phyloP scores from a whole-genome alignment of 2,797 vertebrate species.

The Champsocephalus esox region DNA sequence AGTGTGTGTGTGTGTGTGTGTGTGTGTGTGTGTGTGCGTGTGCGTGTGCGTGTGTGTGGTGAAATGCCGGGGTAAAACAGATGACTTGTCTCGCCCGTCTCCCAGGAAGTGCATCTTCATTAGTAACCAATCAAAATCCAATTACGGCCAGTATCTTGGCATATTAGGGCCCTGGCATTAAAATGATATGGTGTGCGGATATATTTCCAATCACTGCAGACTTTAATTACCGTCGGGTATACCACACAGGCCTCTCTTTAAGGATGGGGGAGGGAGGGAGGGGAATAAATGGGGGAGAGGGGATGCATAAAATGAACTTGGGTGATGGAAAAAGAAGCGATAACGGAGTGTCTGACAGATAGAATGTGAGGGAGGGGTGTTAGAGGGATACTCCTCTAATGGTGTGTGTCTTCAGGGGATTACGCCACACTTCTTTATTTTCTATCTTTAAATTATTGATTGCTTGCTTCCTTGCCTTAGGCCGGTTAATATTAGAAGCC shows the following conservation, averaged over 20 bases:
- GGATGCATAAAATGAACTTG: slow-evolving; percentile 46
- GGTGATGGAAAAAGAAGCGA: slow-evolving; percentile 1
- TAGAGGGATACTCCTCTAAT: slow-evolving; percentile 13
- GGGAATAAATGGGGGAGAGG: neutral
- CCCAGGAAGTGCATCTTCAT: slow-evolving; percentile 86
- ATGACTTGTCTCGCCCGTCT: slow-evolving; percentile 82
- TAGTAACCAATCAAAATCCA: slow-evolving; percentile 89
- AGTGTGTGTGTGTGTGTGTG: slow-evolving; percentile 11
- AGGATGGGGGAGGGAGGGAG: slow-evolving; percentile 17
- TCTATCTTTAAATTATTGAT: slow-evolving; percentile 31
- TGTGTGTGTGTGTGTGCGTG: slow-evolving; percentile 27
- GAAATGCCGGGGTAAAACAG: slow-evolving; percentile 70
- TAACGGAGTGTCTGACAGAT: slow-evolving; percentile 19
- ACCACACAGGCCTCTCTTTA: slow-evolving; percentile 61
- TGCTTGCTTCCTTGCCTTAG: slow-evolving; percentile 43
- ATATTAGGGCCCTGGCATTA: slow-evolving; percentile 83
- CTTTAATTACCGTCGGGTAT: slow-evolving; percentile 81
- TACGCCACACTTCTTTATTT: too few relatives aligned
- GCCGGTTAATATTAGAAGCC: slow-evolving; percentile 39
- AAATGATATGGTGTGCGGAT: slow-evolving; percentile 81
- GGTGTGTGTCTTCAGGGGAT: slow-evolving; percentile 2
- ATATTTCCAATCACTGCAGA: slow-evolving; percentile 84
- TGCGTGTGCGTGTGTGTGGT: neutral
- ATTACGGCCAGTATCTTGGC: slow-evolving; percentile 84
- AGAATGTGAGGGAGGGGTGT: neutral